Percentiles rank a stretch among this genome's conserved stretches.
These are phyloP conservation scores for Ficedula albicollis DNA, from an alignment of 2,797 vertebrate species.

Conservation along the genomic window DNA sequence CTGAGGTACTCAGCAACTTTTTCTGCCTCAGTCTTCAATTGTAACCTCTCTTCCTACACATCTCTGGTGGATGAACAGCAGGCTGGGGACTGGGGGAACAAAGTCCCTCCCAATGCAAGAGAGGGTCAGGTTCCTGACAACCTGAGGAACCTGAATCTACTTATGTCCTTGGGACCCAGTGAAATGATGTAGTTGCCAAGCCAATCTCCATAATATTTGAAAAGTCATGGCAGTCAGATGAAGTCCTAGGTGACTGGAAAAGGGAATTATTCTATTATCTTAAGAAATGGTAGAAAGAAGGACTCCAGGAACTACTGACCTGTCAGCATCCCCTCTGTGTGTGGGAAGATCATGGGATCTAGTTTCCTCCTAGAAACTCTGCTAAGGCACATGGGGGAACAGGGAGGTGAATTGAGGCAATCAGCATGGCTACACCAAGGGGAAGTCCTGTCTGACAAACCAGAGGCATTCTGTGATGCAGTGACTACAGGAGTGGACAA, in stretches of 20 bases:
- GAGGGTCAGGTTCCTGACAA: background rate
- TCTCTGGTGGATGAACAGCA: background rate
- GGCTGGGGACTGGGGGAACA: background rate
- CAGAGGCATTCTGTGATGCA: background rate
- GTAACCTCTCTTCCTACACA: background rate
- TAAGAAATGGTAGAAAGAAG: background rate
- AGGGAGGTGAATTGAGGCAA: background rate
- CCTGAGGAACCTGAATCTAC: background rate
- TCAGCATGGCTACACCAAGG: background rate
- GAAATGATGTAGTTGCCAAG: background rate
- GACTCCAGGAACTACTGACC: background rate
- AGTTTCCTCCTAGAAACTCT: background rate
- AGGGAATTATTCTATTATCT: background rate
- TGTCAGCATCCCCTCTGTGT: background rate
- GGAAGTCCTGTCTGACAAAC: background rate
- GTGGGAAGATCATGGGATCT: background rate
- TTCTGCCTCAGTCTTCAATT: background rate
- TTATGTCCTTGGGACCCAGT: background rate
- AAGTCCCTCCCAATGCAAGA: background rate
- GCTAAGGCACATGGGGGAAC: background rate
- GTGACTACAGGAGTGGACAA: background rate
- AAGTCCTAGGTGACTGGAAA: background rate
- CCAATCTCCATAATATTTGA: background rate
- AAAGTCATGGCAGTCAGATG: background rate
- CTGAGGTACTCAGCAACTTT: background rate